Base-by-base conservation (phyloP, 2,888 invertebrate genomes). In the Smittia aterrima region DNA sequence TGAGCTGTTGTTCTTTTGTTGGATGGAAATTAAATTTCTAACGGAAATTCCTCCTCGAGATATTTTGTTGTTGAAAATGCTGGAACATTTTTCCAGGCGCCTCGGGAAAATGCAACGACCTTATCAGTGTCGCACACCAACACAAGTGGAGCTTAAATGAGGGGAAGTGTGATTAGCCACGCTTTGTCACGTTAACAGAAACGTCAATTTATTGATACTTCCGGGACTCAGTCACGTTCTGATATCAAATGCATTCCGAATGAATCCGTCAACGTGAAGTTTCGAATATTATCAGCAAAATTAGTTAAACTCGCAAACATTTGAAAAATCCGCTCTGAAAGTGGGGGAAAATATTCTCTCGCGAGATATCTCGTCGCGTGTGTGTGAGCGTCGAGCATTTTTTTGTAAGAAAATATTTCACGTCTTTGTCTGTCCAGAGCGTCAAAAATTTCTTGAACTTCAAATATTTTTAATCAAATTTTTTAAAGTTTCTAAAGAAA, bases 271-370 rank as follows among this genome's bases (percentile, higher is more conserved):
- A n/a, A n/a, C n/a, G n/a, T n/a, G n/a, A n/a, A n/a, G n/a, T n/a
- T 47, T 47, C 47, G 16, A 47, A 6, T 13, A 47, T 47, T n/a
- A 47, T 16, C n/a, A 58, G 4, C 7, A 58, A 58, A 58, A 22
- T 7, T n/a, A 58, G 13, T 58, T 58, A 22, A 58, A 22, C 6
- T 58, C 22, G 58, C 58, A 22, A 58, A 58, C 58, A 58, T 58
- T 58, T 18, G 20, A 22, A 58, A 22, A 58, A 58, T 58, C 22
- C 58, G 58, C 58, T 58, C 58, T 58, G 13, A 22, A 22, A 22
- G 6, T 2, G 18, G 58, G 58, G 58, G 22, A 58, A 58, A 58
- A 18, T 2, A 22, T 58, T 58, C 58, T 58, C 58, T 18, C 22
- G 20, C 18, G 58, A 58, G 58, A 58, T 58, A 20, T 58, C 20